Conservation (phyloP, 2,888 invertebrate species). For the Oxytorus armatus region DNA sequence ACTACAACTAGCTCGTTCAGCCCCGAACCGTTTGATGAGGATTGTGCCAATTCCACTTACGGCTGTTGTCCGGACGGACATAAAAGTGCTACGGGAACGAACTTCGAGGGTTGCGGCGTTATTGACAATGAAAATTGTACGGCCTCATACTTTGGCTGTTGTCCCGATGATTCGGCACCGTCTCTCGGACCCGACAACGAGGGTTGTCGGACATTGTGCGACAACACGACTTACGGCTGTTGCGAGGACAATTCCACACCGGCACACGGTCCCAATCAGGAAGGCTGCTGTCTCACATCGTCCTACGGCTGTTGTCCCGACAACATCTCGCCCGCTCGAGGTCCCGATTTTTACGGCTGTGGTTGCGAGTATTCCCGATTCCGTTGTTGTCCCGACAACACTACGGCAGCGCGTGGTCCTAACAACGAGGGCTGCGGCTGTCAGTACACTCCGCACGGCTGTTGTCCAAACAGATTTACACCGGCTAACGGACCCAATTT, state of each 20-base stretch:
- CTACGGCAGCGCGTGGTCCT: constrained; percentile 91
- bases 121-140: constrained; percentile 85
- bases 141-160: constrained; percentile 89
- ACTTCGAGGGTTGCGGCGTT: constrained; percentile 87
- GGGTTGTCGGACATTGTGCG: constrained; percentile 91
- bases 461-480: constrained; percentile 93
- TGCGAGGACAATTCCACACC: constrained; percentile 94
- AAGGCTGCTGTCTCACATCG: constrained; percentile 92
- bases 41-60: constrained; percentile 86
- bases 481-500: constrained; percentile 91
- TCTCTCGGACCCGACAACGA: constrained; percentile 89
- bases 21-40: constrained; percentile 77
- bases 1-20: constrained; percentile 74
- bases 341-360: constrained; percentile 90
- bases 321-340: constrained; percentile 92
- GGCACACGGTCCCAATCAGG: constrained; percentile 92
- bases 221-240: constrained; percentile 91
- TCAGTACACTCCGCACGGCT: constrained; percentile 90
- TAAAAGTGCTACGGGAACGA: constrained; percentile 87
- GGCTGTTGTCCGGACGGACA: constrained; percentile 92
- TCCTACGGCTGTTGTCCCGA: constrained; percentile 96
- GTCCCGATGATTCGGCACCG: constrained; percentile 88
- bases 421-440: constrained; percentile 94
- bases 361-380: constrained; percentile 91
- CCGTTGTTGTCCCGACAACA: constrained; percentile 95